A percentile compares a stretch with the other conserved stretches of the same genome.
phyloP scores from a whole-genome alignment of 2,797 vertebrate species.

The Peromyscus aztecus region DNA sequence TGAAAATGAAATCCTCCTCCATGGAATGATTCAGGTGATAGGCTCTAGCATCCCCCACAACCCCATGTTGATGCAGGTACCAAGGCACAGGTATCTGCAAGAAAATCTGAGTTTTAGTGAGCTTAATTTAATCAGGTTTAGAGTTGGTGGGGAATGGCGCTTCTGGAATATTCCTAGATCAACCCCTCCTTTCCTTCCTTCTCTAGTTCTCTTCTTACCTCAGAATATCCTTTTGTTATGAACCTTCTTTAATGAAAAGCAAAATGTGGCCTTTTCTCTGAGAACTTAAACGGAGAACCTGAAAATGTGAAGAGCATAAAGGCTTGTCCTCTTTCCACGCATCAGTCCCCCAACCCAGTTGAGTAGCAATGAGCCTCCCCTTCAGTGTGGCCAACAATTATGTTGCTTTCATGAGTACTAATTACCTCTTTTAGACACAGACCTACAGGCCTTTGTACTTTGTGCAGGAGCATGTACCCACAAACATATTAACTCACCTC shows the following conservation, averaged over 20 bases:
- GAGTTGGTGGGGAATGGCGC: neutral
- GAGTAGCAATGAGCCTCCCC: neutral
- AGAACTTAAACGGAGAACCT: neutral
- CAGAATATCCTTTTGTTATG: neutral
- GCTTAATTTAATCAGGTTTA: neutral
- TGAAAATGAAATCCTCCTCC: neutral
- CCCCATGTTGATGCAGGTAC: neutral
- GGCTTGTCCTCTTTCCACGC: neutral
- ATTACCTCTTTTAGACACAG: neutral
- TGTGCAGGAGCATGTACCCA: too few species aligned
- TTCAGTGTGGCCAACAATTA: neutral
- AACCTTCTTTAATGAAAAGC: neutral
- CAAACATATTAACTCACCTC: neutral
- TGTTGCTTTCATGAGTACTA: neutral
- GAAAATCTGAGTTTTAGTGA: constrained; percentile 4
- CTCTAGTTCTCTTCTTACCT: neutral
- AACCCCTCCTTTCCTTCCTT: neutral
- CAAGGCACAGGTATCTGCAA: neutral
- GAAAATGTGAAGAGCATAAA: neutral
- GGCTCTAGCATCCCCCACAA: neutral
- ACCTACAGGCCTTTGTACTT: neutral
- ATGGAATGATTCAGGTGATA: neutral
- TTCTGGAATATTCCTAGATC: neutral
- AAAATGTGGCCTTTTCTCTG: neutral
- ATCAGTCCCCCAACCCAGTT: neutral